A percentile compares a stretch with the other conserved stretches of the same genome.
phyloP scores from a whole-genome alignment of 2,113 vertebrate species.

The Garra rufa region DNA sequence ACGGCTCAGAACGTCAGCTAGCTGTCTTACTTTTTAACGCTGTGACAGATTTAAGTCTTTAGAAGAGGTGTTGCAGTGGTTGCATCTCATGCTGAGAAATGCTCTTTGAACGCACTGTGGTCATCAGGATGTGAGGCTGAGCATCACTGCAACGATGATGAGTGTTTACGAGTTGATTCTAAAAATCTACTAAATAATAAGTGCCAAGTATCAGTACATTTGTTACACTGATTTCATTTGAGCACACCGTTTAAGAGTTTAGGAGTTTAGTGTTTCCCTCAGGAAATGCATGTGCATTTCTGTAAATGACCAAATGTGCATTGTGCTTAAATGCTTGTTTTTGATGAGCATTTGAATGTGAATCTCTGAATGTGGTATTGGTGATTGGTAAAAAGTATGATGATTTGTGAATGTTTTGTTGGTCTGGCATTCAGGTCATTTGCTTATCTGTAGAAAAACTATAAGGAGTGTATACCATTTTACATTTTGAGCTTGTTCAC shows the following conservation, averaged over 20 bases:
- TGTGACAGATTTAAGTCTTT: not conserved
- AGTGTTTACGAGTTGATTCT: not conserved
- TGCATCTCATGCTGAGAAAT: not conserved
- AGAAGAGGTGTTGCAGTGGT: not conserved
- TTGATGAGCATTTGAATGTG: not conserved
- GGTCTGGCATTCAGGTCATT: not conserved
- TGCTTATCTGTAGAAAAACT: not conserved
- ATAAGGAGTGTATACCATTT: not conserved
- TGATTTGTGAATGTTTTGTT: not conserved
- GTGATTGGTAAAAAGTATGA: too few relatives aligned
- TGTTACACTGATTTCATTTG: not conserved
- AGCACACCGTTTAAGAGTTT: not conserved
- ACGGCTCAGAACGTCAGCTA: not conserved
- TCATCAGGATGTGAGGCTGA: not conserved
- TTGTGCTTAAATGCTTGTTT: too few relatives aligned
- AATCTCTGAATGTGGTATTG: not conserved
- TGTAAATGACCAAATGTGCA: too few relatives aligned
- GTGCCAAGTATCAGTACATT: not conserved
- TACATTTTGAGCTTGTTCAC: not conserved
- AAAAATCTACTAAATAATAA: not conserved
- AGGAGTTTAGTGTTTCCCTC: not conserved
- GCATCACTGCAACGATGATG: not conserved
- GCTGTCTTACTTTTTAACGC: not conserved
- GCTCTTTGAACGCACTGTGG: too few relatives aligned
- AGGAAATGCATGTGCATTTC: not conserved